Evolutionary conservation across 2,113 vertebrate genomes (phyloP), one percentile per base, ranked within the genome.

Genomic region (Eira barbara): DNA sequence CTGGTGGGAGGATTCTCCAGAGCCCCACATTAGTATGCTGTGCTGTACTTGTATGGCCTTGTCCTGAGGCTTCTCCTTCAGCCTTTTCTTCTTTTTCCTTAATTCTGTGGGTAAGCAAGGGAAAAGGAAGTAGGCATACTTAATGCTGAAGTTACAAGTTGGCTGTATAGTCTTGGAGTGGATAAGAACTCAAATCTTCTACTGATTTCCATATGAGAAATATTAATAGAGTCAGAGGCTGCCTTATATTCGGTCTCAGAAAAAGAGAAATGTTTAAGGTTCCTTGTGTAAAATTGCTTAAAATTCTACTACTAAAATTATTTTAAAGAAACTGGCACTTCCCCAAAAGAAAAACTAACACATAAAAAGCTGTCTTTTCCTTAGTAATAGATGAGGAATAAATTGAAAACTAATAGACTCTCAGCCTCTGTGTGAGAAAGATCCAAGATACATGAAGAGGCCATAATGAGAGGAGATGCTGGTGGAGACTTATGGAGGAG

Each of bases 401-500:
- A 27, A 76, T 55, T 57, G 67, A 80, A 97, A 97, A 94, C 69
- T 74, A 71, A 69, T 87, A 90, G 92, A 90, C 74, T 76, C 29
- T 95, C 82, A 96, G 47, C 23, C 15, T 87, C 15, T 87, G 34
- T 95, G 67, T 95, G 91, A 98, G 90, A 89, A 83, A 65, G 89
- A 92, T 79, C 89, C 90, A 97, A 95, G 85, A 94, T 34, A 69
- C 39, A 10, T 17, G 47, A 83, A 78, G 49, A 88, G 15, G 12
- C 63, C 36, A 4, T 96, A 73, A 78, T 49, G 88, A 89, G 34
- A 89, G 29, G 49, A 63, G 55, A 67, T 29, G 31, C 13, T 74
- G 49, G 29, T 76, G 49, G 52, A 25, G 65, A 71, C 47, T 45
- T 39, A 6, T 0, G 13, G 36, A 63, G 49, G 78, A 84, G 7